Evolutionary conservation across 2,888 invertebrate species (phyloP), one percentile per base, ranked within the genome.

Genomic region (Barypeithes pellucidus): DNA sequence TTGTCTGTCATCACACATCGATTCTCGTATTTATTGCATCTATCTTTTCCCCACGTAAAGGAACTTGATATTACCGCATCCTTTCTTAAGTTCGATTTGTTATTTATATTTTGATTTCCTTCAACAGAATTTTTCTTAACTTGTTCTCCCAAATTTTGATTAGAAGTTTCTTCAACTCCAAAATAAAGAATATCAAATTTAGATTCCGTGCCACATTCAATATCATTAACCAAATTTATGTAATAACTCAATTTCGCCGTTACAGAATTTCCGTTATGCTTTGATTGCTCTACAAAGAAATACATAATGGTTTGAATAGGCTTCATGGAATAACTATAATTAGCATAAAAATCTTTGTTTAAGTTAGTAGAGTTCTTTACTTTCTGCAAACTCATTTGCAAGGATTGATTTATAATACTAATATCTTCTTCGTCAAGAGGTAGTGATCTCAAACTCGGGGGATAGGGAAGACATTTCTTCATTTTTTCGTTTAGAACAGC

Each of bases 401-500:
- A 61, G 22, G 81, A 80, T 67, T 82, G 78, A 22, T 80, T 77
- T 8, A 82, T 81, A 7, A 81, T 75, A 22, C 76, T 71, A 5
- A 79, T 70, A 67, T 83, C 83, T 4, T 69, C 68, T 5, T 77
- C 76, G 39, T 80, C 79, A 22, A 83, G 69, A 1, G 83, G 83
- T 39, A 83, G 73, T 3, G 82, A 82, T 50, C 75, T 73, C 43
- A 83, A 70, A 66, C 83, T 83, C 5, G 80, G 75, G 5, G 81
- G 68, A 63, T 83, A 83, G 0, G 83, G 83, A 12, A 82, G 45
- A 39, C 77, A 77, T 52, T 80, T 79, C 59, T 71, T 79, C 54
- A 77, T 72, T 47, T 74, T 78, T 69, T 82, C 82, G 65, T 81
- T 80, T 36, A 83, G 70, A 3, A 82, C 75, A 0, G 82, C 79